Evolutionary conservation across 2,113 vertebrate species (phyloP), one percentile per base, ranked within the genome.

Genomic region (Piprites chloris): DNA sequence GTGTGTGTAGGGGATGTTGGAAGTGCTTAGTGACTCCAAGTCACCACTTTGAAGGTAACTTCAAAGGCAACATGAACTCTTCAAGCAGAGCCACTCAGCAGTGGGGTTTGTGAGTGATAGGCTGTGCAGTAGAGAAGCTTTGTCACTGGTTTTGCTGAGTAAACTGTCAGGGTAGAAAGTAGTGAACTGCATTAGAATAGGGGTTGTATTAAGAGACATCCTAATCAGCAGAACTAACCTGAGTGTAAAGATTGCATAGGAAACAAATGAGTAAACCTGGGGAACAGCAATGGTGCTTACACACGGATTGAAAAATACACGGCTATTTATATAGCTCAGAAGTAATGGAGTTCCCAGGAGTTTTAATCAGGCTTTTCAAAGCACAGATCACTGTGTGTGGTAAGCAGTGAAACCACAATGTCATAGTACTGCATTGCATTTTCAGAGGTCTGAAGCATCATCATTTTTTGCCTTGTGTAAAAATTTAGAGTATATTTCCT

Each of bases 401-500:
- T 91, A 85, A 96, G 67, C 93, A 95, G 59, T 78, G 44, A 76
- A 96, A 90, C 69, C 21, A 23, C 67, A 85, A 32, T 69, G 33
- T 49, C 74, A 42, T 90, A 62, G 44, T 85, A 78, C 37, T 95
- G 95, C 78, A 32, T 90, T 93, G 72, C 85, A 42, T 80, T 95
- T 96, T 86, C 22, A 53, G 46, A 52, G 14, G 30, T 68, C 61
- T 73, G 62, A 87, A 85, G n/a, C 44, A 47, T 56, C 32, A 62
- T 92, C 5, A 9, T 47, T 95, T 95, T 95, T 94, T 94, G 75
- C 53, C 32, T 42, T 63, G 32, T 16, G 10, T 84, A 39, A 87
- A 90, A 92, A 68, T 52, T 17, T 67, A 44, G 42, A 65, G 22
- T 59, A 22, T 91, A 39, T 62, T 92, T 93, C 59, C 91, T 96